These are phyloP conservation scores for Poeciliopsis gracilis DNA, from an alignment of 2,797 vertebrate genomes.

Conservation along the genomic window DNA sequence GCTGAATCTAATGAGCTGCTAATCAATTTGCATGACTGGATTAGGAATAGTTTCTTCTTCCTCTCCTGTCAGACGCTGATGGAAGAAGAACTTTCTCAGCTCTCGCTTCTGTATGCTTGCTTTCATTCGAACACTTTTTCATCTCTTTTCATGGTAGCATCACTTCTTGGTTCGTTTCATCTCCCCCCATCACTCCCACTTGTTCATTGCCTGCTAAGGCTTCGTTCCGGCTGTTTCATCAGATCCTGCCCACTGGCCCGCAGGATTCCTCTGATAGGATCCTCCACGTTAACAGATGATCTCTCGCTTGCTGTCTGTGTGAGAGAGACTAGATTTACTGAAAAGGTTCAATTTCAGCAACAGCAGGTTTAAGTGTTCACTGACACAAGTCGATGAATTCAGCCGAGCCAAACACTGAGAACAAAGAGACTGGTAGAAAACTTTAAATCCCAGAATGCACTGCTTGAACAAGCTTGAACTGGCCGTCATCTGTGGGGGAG, in stretches of 20 bases:
- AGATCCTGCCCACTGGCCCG: constrained; percentile 46
- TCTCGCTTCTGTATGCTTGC: constrained; percentile 17
- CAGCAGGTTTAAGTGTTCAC: background rate
- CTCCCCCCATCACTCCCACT: constrained; percentile 43
- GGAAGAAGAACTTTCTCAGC: constrained; percentile 27
- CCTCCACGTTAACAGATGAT: constrained; percentile 51
- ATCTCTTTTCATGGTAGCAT: constrained; percentile 47
- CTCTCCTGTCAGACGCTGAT: constrained; percentile 21
- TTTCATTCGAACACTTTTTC: constrained; percentile 42
- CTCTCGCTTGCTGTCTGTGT: constrained; percentile 22
- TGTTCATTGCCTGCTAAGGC: constrained; percentile 47
- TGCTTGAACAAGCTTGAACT: background rate
- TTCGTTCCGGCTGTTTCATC: constrained; percentile 43
- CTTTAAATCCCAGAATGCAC: background rate
- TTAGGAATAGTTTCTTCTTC: background rate
- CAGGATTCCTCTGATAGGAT: constrained; percentile 52
- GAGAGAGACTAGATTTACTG: constrained; percentile 8
- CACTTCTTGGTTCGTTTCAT: constrained; percentile 53
- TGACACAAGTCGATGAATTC: background rate
- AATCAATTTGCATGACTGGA: constrained; percentile 11
- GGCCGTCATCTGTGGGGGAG: background rate
- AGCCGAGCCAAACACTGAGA: background rate
- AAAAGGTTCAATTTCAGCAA: background rate
- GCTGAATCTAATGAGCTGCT: background rate
- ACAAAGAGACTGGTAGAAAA: background rate